Evolutionary conservation across 2,888 invertebrate species (phyloP).

Genomic region (Eupithecia subfuscata): DNA sequence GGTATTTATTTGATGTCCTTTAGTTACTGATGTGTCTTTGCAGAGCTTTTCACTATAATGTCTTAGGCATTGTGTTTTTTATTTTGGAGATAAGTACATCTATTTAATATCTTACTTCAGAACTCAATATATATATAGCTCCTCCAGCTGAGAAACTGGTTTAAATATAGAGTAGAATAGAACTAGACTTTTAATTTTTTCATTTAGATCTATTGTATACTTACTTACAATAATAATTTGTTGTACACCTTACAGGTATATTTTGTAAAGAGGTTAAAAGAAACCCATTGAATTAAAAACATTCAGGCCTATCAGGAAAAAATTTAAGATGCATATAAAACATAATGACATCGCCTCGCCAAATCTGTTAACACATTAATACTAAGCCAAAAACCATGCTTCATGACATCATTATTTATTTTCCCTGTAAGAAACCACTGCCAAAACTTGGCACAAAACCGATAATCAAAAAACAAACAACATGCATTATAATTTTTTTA

Average conservation of each 20-base stretch:
- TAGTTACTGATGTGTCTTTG: neutral
- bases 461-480: neutral
- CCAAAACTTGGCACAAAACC: neutral
- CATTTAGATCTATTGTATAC: no score
- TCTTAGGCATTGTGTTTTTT: neutral
- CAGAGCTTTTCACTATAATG: neutral
- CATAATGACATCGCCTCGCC: neutral
- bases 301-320: no score
- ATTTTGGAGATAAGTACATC: neutral
- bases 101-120: neutral
- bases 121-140: no score
- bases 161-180: no score
- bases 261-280: neutral
- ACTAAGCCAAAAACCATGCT: neutral
- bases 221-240: no score
- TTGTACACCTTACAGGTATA: neutral
- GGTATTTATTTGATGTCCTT: neutral
- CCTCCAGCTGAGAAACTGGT: no score
- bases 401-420: neutral
- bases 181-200: no score
- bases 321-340: neutral
- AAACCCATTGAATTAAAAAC: no score
- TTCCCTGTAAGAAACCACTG: neutral
- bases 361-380: neutral
- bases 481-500: neutral